Evolutionary conservation across 2,888 invertebrate genomes (phyloP).

Genomic region (Fragum sueziense): DNA sequence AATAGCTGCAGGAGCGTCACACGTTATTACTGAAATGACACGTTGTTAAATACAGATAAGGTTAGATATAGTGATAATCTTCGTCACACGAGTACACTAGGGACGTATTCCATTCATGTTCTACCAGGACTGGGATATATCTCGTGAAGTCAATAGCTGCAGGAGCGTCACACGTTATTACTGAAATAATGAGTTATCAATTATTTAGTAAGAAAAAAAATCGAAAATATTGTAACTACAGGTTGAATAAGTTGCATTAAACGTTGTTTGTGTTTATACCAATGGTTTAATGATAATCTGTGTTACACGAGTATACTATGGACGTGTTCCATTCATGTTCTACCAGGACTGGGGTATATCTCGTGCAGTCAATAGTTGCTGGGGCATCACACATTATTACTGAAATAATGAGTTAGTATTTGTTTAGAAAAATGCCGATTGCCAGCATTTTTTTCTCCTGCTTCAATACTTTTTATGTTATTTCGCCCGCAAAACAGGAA

Average conservation of each 20-base stretch:
- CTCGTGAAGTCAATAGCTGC: neutral
- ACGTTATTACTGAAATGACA: constrained; percentile 51
- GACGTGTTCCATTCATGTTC: constrained; percentile 57
- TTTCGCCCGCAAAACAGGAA: no score
- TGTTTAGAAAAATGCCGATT: no score
- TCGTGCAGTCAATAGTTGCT: no score
- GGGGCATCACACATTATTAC: no score
- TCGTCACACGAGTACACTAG: constrained; percentile 45
- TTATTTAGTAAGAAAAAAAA: no score
- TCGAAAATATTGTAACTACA: no score
- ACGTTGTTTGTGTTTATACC: constrained; percentile 40
- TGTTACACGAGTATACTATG: constrained; percentile 44
- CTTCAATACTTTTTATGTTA: no score
- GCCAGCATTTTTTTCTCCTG: no score
- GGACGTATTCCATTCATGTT: constrained; percentile 44
- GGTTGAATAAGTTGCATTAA: constrained; percentile 52
- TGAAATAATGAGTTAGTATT: no score
- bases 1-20: constrained; percentile 49
- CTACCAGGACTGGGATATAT: neutral
- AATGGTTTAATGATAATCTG: constrained; percentile 49
- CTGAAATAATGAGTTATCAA: neutral
- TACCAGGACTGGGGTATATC: no score
- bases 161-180: constrained; percentile 1
- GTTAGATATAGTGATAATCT: constrained; percentile 52
- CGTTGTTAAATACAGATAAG: no score